Evolutionary conservation across 2,797 vertebrate genomes (phyloP), one percentile per base, ranked within the genome.

Genomic region (Nasua narica): DNA sequence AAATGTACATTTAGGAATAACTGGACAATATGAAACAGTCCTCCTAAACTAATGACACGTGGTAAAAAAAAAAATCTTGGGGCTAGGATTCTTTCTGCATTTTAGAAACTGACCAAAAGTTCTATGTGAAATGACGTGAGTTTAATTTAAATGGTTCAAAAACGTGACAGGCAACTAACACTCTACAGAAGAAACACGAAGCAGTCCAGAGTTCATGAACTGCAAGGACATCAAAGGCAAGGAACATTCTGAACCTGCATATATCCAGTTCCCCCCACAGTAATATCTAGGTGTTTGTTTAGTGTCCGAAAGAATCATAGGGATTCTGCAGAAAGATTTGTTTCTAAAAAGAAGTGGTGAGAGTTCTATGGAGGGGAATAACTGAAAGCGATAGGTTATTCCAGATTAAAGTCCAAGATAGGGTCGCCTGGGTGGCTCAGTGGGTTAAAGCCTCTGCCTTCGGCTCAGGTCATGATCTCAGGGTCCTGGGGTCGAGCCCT

Each of bases 41-140:
- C n/a, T 50, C 43, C 43, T 85, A 46, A 88, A 72, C 29, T 70
- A 94, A 72, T 23, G 37, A n/a, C 32, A 70, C 79, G 40, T 87
- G 52, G 32, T 72, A 96, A 56, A 56, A 54, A 93, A 92, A 40
- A 54, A 93, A 92, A 40, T 79, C 40, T 46, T 15, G 19, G n/a
- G 9, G 78, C 27, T 83, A 79, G n/a, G 52, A 76, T 88, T 81
- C 62, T 35, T 87, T 43, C 29, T 52, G 14, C 27, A 87, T 92
- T 93, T 94, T 90, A 97, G 35, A 58, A 74, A 79, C 48, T 56
- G 52, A 82, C 50, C 54, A 65, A 92, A 92, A 97, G 25, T 76
- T 91, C 40, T 76, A 74, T 70, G 77, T n/a, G 35, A 35, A 43
- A 81, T 54, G 70, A 93, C 16, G 9, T 70, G 21, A 92, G 93